Base-by-base conservation (phyloP, 2,888 invertebrate genomes). In the Erebia palarica region DNA sequence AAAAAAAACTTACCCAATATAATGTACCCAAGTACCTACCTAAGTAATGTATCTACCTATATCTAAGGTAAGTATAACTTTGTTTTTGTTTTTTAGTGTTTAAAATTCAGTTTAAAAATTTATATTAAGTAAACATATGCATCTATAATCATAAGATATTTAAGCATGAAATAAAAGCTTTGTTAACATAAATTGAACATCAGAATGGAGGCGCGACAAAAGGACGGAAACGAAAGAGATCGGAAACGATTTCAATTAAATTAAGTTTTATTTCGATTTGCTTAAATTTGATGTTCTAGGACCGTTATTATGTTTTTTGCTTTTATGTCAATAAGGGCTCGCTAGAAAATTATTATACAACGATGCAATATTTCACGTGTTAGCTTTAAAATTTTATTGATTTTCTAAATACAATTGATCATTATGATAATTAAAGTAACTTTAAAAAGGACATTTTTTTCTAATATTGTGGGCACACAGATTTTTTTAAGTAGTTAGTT, bases 191-290 rank as follows among this genome's bases (percentile, higher is more conserved):
- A 76, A 74, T 69, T 58, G 55, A 42, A 59, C 68, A 65, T 77
- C 70, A 73, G 69, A 73, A 69, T 71, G 65, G 65, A 71, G 18
- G 68, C 64, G 68, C 71, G 60, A 66, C 69, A 74, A 76, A 74
- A 70, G 74, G 76, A 74, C 77, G 78, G 78, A 78, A 74, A 77
- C 68, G 58, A 68, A 73, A 68, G 55, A 63, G 64, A 73, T 76
- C 71, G 49, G 51, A 72, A 70, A 73, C 69, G 65, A 69, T 75
- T 70, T 36, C 74, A 72, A 70, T 68, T 73, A 75, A 75, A 71
- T 68, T 61, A 61, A 61, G 9, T 60, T 63, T 21, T 21, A 57
- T n/a, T 65, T 53, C 27, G 47, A 4, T 47, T 21, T n/a, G n/a
- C 44, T 51, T 44, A 68, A 21, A 36, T 63, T 55, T n/a, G 36